Evolutionary conservation across 1,140 invertebrate genomes (phyloP), one percentile per base, ranked within the genome.

Genomic region (Pemphigus obesinymphae): DNA sequence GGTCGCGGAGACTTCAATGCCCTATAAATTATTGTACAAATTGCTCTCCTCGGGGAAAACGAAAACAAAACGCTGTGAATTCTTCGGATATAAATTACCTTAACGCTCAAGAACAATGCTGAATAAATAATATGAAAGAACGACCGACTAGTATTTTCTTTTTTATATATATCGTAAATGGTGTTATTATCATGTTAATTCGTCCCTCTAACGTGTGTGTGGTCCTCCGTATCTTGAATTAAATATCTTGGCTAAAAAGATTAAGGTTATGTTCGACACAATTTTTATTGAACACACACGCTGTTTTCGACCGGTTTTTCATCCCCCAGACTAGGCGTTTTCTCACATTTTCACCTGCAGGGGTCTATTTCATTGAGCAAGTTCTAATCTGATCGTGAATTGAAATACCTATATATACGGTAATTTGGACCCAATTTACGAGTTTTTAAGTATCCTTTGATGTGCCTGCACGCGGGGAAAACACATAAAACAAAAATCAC

Each of bases 291-390:
- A 50, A 75, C 72, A 50, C 72, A 75, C 72, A 75, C 45, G 72
- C 72, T 75, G 45, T 75, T 75, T 75, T 34, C 45, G 45, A 75
- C 72, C 72, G 72, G 72, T 75, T 75, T 73, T 75, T 75, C 72
- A 75, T 75, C 72, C 72, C 72, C 45, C 50, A 55, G 31, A 53
- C 72, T 34, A 75, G 50, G 48, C 37, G 72, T 31, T 75, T 75
- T 75, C 26, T 75, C 72, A 75, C 72, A 75, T 75, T 75, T 75
- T 75, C 72, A 75, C 43, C 72, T 75, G 72, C 72, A 75, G 29
- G 70, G 70, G 70, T 73, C 72, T 55, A 2, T 4, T 61, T 4
- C 53, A 31, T 76, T 34, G 31, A 58, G 34, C 11, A 78, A 55
- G 48, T 37, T 17, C 15, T 58, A 23, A 78, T 78, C 73, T 58